Evolutionary conservation across 2,888 invertebrate genomes (phyloP), one percentile per base, ranked within the genome.

Genomic region (Xestia rhomboidea): DNA sequence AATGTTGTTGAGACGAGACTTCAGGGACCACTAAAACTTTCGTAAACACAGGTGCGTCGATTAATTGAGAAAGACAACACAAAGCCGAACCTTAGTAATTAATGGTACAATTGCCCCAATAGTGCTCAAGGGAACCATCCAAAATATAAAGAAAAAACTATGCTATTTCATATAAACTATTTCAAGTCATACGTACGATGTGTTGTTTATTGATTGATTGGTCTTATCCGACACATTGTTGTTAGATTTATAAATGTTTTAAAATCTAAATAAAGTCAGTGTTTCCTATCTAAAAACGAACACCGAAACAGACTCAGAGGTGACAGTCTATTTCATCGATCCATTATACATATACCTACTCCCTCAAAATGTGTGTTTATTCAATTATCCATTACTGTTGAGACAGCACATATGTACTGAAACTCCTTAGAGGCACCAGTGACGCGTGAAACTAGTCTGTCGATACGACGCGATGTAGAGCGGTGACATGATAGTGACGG

Each of bases 401-500:
- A 38, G 21, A 44, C 41, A 18, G 51, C 24, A 27, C 44, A 49
- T 34, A 51, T 27, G 13, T 64, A 41, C 54, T 27, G 24, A 18
- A 49, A 30, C 64, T 81, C 62, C 72, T 69, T 64, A n/a, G 77
- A 57, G 51, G 64, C 77, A 54, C 18, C 73, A 77, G 68, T 60
- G 83, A 57, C 24, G 83, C 83, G 81, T 81, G 81, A 78, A 83
- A 81, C 83, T 83, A 81, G 62, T 10, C 60, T 67, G 81, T 83
- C 78, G 57, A 67, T 73, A 62, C 62, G 57, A 49, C 69, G 57
- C 69, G 62, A 63, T 62, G 7, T 30, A 60, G 51, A 24, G 60
- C 46, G 30, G 34, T 77, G 83, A 67, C 73, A 62, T 41, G 68
- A 11, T 49, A 41, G 30, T 49, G 76, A 81, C 54, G 27, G 24